A percentile compares a stretch with the other conserved stretches of the same genome.
Evolutionary conservation across 2,113 vertebrate species (phyloP).

Genomic region (Zingel zingel): DNA sequence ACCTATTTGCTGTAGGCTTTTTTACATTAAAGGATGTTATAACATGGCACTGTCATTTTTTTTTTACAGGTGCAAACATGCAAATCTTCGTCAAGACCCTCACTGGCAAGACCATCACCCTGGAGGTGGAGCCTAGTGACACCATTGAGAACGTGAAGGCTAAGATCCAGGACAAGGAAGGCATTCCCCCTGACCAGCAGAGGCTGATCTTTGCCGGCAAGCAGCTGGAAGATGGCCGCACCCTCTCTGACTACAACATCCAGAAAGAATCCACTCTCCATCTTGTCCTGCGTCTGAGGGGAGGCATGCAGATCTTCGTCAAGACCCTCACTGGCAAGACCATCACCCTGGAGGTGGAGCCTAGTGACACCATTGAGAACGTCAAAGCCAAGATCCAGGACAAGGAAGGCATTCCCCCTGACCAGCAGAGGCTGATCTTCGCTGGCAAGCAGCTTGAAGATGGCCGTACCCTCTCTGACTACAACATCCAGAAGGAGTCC

Average conservation of each 20-base stretch:
- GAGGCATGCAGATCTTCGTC: conserved; percentile 64
- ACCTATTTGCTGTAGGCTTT: not conserved
- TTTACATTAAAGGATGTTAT: not conserved
- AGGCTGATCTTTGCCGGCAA: conserved; percentile 67
- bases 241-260: conserved; percentile 68
- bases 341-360: conserved; percentile 63
- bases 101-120: conserved; percentile 70
- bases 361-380: conserved; percentile 53
- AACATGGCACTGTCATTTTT: not conserved
- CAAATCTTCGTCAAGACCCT: conserved; percentile 71
- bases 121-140: conserved; percentile 64
- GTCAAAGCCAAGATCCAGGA: conserved; percentile 69
- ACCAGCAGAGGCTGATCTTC: conserved; percentile 75
- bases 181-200: conserved; percentile 68
- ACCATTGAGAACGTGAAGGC: conserved; percentile 66
- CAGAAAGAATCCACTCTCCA: conserved; percentile 67
- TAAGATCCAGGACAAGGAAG: conserved; percentile 68
- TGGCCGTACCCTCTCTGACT: conserved; percentile 69
- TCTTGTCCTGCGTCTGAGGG: conserved; percentile 67
- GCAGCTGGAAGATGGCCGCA: conserved; percentile 65
- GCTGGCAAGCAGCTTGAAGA: conserved; percentile 70
- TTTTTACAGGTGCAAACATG: conserved; percentile 49
- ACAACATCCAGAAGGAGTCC: conserved; percentile 75
- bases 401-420: conserved; percentile 66
- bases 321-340: conserved; percentile 71